Percentiles rank a stretch among this genome's conserved stretches.
These are phyloP conservation scores for Cistogaster globosa DNA, from an alignment of 2,888 invertebrate species.

Conservation along the genomic window DNA sequence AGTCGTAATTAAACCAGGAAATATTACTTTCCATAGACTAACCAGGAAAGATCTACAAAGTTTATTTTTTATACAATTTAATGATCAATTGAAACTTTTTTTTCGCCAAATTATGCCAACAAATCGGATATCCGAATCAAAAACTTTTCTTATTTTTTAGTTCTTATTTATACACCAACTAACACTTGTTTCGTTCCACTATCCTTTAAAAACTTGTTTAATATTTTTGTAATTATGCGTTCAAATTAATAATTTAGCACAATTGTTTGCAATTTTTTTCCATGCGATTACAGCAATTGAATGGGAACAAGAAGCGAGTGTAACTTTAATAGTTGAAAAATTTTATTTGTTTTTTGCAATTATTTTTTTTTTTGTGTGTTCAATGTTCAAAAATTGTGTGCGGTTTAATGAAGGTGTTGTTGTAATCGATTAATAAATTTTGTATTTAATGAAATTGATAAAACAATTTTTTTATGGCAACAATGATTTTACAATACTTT, in stretches of 20 bases:
- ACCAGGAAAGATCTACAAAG: too few relatives aligned
- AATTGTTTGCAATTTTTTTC: conserved; percentile 41
- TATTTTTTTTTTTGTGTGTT: not conserved
- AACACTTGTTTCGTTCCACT: not conserved
- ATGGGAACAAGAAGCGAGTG: conserved; percentile 37
- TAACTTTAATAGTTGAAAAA: conserved; percentile 51
- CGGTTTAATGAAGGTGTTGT: conserved; percentile 36
- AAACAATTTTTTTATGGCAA: conserved; percentile 8
- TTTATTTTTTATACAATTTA: too few relatives aligned
- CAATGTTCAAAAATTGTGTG: conserved; percentile 36
- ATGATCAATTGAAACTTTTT: too few relatives aligned
- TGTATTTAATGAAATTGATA: conserved; percentile 32
- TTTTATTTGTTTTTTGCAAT: conserved; percentile 6
- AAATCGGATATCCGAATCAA: too few relatives aligned
- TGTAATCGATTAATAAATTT: conserved; percentile 53
- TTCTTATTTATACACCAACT: too few relatives aligned
- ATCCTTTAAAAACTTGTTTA: not conserved
- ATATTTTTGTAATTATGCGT: conserved; percentile 50
- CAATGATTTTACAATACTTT: conserved; percentile 40
- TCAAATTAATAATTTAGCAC: conserved; percentile 38
- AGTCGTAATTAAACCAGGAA: too few relatives aligned
- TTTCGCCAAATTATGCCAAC: too few relatives aligned
- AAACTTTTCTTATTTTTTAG: too few relatives aligned
- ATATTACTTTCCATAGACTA: too few relatives aligned
- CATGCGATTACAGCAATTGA: conserved; percentile 43